Evolutionary conservation across 2,797 vertebrate genomes (phyloP), one percentile per base, ranked within the genome.

Genomic region (Serranus cabrilla): DNA sequence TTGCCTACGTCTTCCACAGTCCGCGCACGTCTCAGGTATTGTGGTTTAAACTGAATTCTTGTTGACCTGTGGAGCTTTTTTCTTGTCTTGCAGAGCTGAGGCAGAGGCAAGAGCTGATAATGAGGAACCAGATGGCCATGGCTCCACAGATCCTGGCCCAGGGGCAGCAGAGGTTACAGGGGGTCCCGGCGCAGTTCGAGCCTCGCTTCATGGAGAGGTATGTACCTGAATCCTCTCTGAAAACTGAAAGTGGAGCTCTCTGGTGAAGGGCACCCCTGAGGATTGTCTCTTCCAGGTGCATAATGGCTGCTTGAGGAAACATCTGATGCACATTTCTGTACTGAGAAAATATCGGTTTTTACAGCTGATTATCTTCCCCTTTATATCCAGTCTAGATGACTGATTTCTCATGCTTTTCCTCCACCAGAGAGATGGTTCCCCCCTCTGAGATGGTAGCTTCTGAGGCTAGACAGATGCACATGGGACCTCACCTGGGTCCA

Each of bases 51-150:
- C 31, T 39, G 37, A 21, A 31, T 42, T 74, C 43, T 18, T 1
- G 2, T 2, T 83, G 59, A 75, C 76, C 62, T 64, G 20, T 60
- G 11, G 27, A 49, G 27, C 11, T 52, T 39, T 59, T n/a, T 46
- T 76, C 46, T 50, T 55, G 20, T 76, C 76, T 89, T 71, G 64
- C 89, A 99, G 98, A 99, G 76, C 83, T 98, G 64, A 93, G 96
- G 66, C 97, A 97, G 92, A 95, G 96, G 75, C 96, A 95, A 85
- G 97, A 98, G 92, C 73, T 96, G 88, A 92, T 97, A 20, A 96
- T 97, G 96, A 96, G 97, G 90, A 98, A 97, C 89, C 96, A 97
- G 89, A 97, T 97, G 96, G 93, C 97, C 69, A 94, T 96, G 87
- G 96, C 97, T 55, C 95, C 97, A 16, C 96, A 97, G 90, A 91